Evolutionary conservation across 2,797 vertebrate genomes (phyloP).

Genomic region (Tenualosa thibaudeaui): DNA sequence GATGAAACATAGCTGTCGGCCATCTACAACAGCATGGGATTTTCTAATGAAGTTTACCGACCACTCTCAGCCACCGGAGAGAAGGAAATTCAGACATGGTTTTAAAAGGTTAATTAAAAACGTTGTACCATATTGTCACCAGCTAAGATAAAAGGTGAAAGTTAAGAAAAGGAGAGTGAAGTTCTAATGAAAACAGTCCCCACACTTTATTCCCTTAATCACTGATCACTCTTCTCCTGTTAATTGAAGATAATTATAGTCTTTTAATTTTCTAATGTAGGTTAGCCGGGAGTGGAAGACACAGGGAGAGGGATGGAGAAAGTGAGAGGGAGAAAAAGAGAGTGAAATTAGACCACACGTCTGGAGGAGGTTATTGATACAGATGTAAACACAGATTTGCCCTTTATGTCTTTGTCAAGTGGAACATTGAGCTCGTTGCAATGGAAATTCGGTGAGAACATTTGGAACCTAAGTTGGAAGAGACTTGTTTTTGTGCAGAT

Average conservation of each 20-base stretch:
- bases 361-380: constrained; percentile 59
- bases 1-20: background rate
- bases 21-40: constrained; percentile 30
- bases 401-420: constrained; percentile 39
- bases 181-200: constrained; percentile 77
- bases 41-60: constrained; percentile 46
- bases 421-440: background rate
- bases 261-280: constrained; percentile 84
- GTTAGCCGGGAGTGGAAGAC: constrained; percentile 67
- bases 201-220: constrained; percentile 81
- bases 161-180: constrained; percentile 64
- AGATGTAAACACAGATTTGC: constrained; percentile 63
- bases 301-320: constrained; percentile 47
- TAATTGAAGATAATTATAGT: constrained; percentile 86
- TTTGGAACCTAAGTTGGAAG: background rate
- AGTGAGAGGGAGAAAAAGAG: background rate
- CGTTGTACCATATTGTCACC: constrained; percentile 47
- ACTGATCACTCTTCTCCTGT: constrained; percentile 79
- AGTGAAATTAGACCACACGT: constrained; percentile 29
- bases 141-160: constrained; percentile 73
- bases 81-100: constrained; percentile 47
- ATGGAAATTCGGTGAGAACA: background rate
- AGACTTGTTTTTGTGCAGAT: too few species aligned
- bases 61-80: constrained; percentile 42
- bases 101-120: constrained; percentile 68